These are phyloP conservation scores for Diadromus collaris DNA, from an alignment of 2,888 invertebrate genomes.

Conservation along the genomic window DNA sequence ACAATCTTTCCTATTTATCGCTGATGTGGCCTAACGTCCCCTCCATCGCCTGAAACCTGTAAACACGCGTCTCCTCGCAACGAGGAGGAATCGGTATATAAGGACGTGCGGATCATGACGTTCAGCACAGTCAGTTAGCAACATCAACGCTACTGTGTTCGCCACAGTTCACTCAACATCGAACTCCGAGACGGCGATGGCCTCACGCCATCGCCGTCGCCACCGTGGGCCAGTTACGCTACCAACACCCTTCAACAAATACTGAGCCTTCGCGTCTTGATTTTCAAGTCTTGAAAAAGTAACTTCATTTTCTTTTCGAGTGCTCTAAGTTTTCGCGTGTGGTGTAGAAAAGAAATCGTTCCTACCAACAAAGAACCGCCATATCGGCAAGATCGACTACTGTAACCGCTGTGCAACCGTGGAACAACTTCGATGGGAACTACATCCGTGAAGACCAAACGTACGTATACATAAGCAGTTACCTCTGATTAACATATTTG, in stretches of 20 bases:
- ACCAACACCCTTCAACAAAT: too few species aligned
- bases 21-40: not conserved
- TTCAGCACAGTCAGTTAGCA: not conserved
- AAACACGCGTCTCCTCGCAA: too few species aligned
- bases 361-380: too few species aligned
- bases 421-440: too few species aligned
- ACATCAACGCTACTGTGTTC: not conserved
- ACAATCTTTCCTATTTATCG: not conserved
- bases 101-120: not conserved
- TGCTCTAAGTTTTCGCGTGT: too few species aligned
- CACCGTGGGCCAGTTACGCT: not conserved
- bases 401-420: too few species aligned
- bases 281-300: not conserved
- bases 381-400: too few species aligned
- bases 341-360: too few species aligned
- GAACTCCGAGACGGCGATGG: not conserved
- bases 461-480: too few species aligned
- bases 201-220: not conserved
- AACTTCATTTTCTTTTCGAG: not conserved
- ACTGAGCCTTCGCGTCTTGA: not conserved
- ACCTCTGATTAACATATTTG: too few species aligned
- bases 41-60: too few species aligned
- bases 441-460: too few species aligned
- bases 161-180: not conserved
- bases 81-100: not conserved